Evolutionary conservation across 2,888 invertebrate genomes (phyloP).

Genomic region (Plagodis pulveraria): DNA sequence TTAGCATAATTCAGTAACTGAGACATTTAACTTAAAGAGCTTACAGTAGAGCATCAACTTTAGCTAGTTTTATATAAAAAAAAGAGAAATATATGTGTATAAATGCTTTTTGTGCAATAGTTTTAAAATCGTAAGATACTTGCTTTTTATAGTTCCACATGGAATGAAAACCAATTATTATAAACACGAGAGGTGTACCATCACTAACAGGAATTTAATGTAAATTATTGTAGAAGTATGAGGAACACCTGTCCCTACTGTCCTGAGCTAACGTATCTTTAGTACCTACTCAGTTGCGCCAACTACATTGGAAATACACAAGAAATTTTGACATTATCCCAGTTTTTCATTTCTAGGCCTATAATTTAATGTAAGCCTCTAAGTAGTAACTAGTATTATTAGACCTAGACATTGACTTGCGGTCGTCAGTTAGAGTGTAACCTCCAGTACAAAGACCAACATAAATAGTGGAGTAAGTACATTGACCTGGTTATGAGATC

Average conservation of each 20-base stretch:
- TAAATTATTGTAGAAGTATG: constrained; percentile 30
- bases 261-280: constrained; percentile 59
- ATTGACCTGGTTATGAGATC: constrained; percentile 56
- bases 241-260: constrained; percentile 46
- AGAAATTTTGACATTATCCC: constrained; percentile 73
- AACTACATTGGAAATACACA: constrained; percentile 76
- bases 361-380: constrained; percentile 21
- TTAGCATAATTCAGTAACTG: background rate
- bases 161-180: constrained; percentile 30
- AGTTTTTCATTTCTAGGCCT: constrained; percentile 70
- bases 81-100: constrained; percentile 29
- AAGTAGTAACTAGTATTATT: constrained; percentile 24
- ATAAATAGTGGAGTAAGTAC: constrained; percentile 30
- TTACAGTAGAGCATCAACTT: constrained; percentile 27
- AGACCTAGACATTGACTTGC: constrained; percentile 44
- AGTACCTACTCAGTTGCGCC: constrained; percentile 63
- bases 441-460: constrained; percentile 28
- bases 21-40: constrained; percentile 1
- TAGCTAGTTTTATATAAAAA: constrained; percentile 31
- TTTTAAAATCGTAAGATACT: constrained; percentile 31
- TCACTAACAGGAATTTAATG: constrained; percentile 31
- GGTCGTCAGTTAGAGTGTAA: constrained; percentile 30
- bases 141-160: constrained; percentile 32
- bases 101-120: constrained; percentile 32
- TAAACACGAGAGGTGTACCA: constrained; percentile 23